Conservation (phyloP, 92 coral and sea anemone genomes). For the Scolanthus callimorphus region DNA sequence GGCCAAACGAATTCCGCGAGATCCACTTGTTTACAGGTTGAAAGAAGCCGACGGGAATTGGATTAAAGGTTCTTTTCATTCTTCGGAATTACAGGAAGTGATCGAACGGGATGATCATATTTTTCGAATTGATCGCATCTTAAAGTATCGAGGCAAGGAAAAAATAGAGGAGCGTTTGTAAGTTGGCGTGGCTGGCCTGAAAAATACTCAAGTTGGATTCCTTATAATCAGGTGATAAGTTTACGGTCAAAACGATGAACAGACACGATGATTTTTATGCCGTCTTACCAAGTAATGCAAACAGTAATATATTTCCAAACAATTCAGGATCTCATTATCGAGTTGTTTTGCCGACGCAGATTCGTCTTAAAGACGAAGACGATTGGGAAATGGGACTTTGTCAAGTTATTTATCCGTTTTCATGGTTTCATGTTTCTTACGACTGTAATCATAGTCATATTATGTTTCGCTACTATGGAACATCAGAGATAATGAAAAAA, state of each 20-base stretch:
- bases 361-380: conserved; percentile 17
- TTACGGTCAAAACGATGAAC: background rate
- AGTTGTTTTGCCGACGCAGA: conserved; percentile 3
- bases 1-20: conserved; percentile 1
- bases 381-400: conserved; percentile 14
- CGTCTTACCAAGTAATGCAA: background rate
- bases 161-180: conserved; percentile 5
- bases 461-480: background rate
- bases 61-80: conserved; percentile 25
- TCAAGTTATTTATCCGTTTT: background rate
- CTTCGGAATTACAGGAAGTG: conserved; percentile 13
- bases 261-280: background rate
- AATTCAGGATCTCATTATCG: background rate
- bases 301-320: conserved; percentile 6
- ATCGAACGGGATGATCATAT: conserved; percentile 7
- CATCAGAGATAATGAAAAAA: background rate
- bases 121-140: conserved; percentile 11
- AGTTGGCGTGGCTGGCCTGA: conserved; percentile 21
- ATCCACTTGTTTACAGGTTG: conserved; percentile 22
- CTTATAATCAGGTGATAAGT: background rate
- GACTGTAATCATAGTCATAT: background rate
- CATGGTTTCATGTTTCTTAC: background rate
- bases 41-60: conserved; percentile 7
- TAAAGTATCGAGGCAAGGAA: conserved; percentile 1
- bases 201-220: conserved; percentile 15